A percentile compares a stretch with the other conserved stretches of the same genome.
Conservation (phyloP, 2,888 invertebrate species). For the Hirtodrosophila confusa region DNA sequence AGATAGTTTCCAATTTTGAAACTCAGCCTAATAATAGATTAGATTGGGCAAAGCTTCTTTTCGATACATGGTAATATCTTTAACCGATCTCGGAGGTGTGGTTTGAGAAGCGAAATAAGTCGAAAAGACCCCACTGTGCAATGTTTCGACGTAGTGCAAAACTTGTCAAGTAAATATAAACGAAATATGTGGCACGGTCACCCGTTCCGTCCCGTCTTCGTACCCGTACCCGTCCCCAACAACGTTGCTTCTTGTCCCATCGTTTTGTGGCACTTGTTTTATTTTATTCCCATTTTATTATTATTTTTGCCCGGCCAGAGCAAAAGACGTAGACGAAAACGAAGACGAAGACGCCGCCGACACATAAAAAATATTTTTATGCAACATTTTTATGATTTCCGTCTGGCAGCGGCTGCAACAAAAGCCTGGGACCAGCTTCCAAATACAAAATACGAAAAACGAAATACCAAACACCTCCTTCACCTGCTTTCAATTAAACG, state of each 20-base stretch:
- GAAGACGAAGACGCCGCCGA: conserved; percentile 22
- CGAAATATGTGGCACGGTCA: conserved; percentile 72
- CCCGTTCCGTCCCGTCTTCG: conserved; percentile 32
- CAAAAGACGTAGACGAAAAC: conserved; percentile 28
- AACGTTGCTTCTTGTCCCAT: conserved; percentile 2
- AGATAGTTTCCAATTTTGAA: no score
- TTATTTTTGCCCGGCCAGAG: conserved; percentile 58
- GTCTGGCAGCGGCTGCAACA: conserved; percentile 59
- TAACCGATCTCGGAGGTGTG: no score
- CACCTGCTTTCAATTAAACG: conserved; percentile 77
- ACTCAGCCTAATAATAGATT: no score
- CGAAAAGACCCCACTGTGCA: no score
- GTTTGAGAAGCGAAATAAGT: no score
- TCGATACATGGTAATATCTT: no score
- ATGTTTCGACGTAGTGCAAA: conserved; percentile 65
- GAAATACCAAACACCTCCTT: conserved; percentile 38
- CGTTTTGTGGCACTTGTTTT: conserved; percentile 58
- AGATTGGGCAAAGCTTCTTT: no score
- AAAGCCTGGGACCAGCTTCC: conserved; percentile 29
- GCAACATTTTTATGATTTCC: conserved; percentile 79
- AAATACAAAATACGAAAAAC: no score
- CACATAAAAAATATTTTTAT: conserved; percentile 73
- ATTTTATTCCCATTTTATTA: conserved; percentile 75
- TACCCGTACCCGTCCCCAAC: background rate
- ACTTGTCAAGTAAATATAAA: conserved; percentile 77